Conservation (phyloP, 1,140 invertebrate species). For the Macrosteles quadrilineatus region DNA sequence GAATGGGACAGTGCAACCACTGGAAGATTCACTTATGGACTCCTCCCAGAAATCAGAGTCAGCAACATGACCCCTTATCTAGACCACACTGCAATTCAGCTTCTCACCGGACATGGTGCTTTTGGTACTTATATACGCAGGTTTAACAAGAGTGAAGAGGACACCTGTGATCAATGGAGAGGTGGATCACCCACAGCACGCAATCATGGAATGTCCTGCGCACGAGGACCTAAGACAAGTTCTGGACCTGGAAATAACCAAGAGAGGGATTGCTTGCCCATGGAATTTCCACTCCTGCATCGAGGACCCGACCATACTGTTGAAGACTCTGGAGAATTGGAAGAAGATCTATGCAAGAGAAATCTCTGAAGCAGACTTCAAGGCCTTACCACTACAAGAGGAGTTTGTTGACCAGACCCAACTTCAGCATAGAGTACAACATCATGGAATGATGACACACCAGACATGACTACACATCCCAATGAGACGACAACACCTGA, state of each 20-base stretch:
- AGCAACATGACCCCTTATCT: background rate
- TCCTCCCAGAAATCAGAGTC: background rate
- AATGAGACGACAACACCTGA: too few relatives aligned
- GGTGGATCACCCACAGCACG: background rate
- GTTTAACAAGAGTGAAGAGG: background rate
- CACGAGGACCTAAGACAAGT: background rate
- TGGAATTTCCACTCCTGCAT: too few relatives aligned
- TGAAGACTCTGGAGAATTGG: too few relatives aligned
- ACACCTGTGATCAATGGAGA: background rate
- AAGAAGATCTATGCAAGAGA: too few relatives aligned
- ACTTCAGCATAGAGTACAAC: too few relatives aligned
- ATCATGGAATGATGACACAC: background rate
- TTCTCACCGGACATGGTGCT: background rate
- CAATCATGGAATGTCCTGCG: background rate
- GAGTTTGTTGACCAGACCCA: too few relatives aligned
- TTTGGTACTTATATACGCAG: background rate
- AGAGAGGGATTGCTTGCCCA: too few relatives aligned
- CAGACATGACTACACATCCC: too few relatives aligned
- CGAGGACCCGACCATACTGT: too few relatives aligned
- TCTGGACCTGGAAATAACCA: too few relatives aligned
- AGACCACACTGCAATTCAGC: background rate
- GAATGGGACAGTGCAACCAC: background rate
- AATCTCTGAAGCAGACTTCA: too few relatives aligned
- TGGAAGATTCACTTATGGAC: background rate
- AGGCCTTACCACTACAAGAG: too few relatives aligned